phyloP scores from a whole-genome alignment of 2,797 vertebrate species.

The Tauraco hartlaubi region DNA sequence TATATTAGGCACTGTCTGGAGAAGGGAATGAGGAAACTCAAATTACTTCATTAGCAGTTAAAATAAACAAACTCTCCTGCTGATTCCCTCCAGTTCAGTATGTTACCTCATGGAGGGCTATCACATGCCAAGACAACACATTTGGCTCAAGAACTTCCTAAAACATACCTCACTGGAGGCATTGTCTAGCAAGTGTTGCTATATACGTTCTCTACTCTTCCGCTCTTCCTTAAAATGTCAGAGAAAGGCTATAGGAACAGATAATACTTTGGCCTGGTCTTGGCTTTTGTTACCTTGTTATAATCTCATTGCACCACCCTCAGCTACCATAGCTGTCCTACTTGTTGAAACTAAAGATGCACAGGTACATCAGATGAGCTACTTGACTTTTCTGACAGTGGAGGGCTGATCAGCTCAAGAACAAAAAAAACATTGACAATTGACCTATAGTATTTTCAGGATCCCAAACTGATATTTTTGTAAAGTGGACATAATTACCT shows the following conservation, averaged over 20 bases:
- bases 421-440: neutral
- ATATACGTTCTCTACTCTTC: neutral
- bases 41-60: neutral
- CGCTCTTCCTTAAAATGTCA: neutral
- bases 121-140: neutral
- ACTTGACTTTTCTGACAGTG: neutral
- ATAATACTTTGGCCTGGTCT: neutral
- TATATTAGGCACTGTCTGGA: neutral
- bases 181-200: neutral
- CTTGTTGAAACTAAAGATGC: neutral
- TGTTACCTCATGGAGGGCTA: neutral
- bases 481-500: neutral
- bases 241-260: neutral
- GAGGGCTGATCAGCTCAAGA: neutral
- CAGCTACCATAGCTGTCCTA: neutral
- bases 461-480: neutral
- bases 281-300: neutral
- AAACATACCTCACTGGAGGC: neutral
- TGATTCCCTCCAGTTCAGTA: neutral
- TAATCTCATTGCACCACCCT: neutral
- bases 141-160: conserved; percentile 1
- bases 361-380: neutral
- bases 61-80: neutral
- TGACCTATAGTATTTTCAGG: neutral
- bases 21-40: conserved; percentile 23